Evolutionary conservation across 2,888 invertebrate species (phyloP).

Genomic region (Aphodius granarius): DNA sequence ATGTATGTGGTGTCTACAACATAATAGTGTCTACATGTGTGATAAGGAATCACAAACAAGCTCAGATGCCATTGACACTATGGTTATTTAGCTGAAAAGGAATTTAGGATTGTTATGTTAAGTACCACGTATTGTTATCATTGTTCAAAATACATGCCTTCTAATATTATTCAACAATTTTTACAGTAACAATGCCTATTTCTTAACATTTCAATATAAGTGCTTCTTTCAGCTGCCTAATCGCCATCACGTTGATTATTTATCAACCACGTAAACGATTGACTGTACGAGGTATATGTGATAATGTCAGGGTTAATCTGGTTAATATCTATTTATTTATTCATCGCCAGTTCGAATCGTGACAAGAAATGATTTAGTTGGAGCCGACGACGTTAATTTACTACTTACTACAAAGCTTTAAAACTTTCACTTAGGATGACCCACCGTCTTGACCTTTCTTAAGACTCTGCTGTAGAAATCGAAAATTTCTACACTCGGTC

Average conservation of each 20-base stretch:
- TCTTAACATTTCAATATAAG: background rate
- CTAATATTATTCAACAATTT: background rate
- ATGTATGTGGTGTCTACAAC: too few species aligned
- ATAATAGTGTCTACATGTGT: too few species aligned
- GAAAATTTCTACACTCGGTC: background rate
- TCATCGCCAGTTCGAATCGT: background rate
- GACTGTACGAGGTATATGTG: background rate
- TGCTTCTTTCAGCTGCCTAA: background rate
- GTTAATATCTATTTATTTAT: background rate
- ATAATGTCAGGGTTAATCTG: background rate
- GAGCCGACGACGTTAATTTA: background rate
- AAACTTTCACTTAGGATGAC: background rate
- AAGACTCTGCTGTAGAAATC: background rate
- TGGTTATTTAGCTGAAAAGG: too few species aligned
- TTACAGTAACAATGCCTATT: background rate
- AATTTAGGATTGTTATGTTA: too few species aligned
- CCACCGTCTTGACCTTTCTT: background rate
- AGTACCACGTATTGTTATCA: too few species aligned
- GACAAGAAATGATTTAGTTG: background rate
- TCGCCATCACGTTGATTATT: background rate
- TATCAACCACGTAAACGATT: background rate
- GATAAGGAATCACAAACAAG: too few species aligned
- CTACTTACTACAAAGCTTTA: background rate
- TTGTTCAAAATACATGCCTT: too few species aligned
- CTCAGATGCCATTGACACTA: too few species aligned